Percentiles rank a stretch among this genome's conserved stretches.
phyloP scores from a whole-genome alignment of 2,797 vertebrate species.

The Aplochiton taeniatus region DNA sequence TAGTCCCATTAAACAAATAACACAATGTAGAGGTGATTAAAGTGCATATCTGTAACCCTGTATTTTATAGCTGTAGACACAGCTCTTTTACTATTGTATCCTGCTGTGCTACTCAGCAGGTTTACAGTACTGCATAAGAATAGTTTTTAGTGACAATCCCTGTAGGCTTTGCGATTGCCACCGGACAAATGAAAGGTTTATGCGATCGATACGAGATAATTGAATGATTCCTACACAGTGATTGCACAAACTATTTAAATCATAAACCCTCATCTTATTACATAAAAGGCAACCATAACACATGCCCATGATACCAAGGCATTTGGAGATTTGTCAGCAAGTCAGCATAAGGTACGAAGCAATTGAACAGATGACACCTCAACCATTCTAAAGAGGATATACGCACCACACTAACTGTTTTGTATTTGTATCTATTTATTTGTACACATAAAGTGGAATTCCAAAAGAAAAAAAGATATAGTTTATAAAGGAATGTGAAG shows the following conservation, averaged over 20 bases:
- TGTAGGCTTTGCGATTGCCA: conserved; percentile 12
- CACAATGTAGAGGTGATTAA: too few relatives aligned
- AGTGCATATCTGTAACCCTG: too few relatives aligned
- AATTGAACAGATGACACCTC: too few relatives aligned
- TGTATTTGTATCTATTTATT: too few relatives aligned
- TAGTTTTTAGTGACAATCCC: neutral
- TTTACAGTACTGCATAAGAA: neutral
- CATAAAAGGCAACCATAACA: neutral
- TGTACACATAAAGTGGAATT: too few relatives aligned
- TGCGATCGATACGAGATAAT: neutral
- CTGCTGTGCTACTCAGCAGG: neutral
- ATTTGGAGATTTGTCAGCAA: neutral
- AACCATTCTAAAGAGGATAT: too few relatives aligned
- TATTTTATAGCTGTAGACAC: neutral
- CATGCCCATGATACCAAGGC: neutral
- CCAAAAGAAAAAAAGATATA: too few relatives aligned
- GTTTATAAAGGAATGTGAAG: too few relatives aligned
- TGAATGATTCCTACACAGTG: neutral
- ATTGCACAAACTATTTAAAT: neutral
- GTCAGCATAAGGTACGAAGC: too few relatives aligned
- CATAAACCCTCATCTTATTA: neutral
- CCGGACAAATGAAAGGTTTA: neutral
- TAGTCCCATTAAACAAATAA: too few relatives aligned
- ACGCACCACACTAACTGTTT: too few relatives aligned
- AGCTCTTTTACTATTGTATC: neutral